phyloP scores from a whole-genome alignment of 1,140 invertebrate species.

The Anadara kagoshimensis region DNA sequence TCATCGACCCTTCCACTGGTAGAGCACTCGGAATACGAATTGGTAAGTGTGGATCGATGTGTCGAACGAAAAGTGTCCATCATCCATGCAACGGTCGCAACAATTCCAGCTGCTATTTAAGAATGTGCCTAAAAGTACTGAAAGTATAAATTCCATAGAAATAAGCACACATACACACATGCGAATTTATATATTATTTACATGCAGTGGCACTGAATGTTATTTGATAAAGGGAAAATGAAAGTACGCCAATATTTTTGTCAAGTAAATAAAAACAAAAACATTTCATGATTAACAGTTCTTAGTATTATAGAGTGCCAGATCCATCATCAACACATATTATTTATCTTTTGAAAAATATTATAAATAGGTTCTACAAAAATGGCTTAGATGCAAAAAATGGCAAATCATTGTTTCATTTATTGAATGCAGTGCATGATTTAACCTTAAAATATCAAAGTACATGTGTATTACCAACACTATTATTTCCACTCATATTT shows the following conservation, averaged over 20 bases:
- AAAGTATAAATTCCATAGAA: not conserved
- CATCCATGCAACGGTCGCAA: not conserved
- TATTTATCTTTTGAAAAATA: too few relatives aligned
- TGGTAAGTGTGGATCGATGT: constrained; percentile 79
- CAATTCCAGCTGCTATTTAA: not conserved
- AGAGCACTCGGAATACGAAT: constrained; percentile 91
- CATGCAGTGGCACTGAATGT: too few relatives aligned
- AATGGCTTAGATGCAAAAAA: too few relatives aligned
- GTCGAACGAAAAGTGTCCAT: not conserved
- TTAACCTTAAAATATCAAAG: not conserved
- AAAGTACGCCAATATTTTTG: too few relatives aligned
- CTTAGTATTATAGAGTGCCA: too few relatives aligned
- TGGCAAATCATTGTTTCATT: too few relatives aligned
- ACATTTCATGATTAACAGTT: too few relatives aligned
- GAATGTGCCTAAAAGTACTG: not conserved
- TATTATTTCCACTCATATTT: not conserved
- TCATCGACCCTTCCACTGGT: constrained; percentile 94
- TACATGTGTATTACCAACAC: not conserved
- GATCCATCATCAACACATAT: too few relatives aligned
- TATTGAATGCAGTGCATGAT: not conserved
- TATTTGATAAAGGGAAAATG: too few relatives aligned
- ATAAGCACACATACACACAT: not conserved
- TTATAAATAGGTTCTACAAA: too few relatives aligned
- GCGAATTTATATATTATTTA: not conserved
- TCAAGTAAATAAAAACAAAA: too few relatives aligned